Base-by-base conservation (phyloP, 2,888 invertebrate genomes). In the Cryptosula pallasiana region DNA sequence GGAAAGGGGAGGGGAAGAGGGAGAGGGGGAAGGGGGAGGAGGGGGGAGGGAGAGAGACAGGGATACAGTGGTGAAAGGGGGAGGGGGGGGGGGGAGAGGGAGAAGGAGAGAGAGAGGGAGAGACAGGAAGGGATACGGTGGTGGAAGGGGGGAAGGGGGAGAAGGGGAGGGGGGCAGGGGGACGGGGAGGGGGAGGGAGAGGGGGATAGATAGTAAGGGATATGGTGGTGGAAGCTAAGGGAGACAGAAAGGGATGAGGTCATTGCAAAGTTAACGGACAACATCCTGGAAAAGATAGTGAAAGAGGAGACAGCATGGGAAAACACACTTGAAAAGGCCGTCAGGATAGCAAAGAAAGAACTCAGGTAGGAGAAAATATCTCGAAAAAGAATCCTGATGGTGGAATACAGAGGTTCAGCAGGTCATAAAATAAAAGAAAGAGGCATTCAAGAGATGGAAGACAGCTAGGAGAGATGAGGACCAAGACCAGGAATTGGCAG, bases 371-470 rank as follows among this genome's bases (percentile, higher is more conserved):
- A 25, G 55, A 55, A 5, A 55, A 55, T 13, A 55, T 55, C 55
- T 55, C 5, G 55, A 55, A 55, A 55, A 55, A 55, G 55, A 55
- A 55, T 55, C 55, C 16, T 55, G 55, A 25, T 55, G 55, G 55
- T 55, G 55, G 23, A 55, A 55, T 23, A n/a, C 55, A 13, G 55
- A n/a, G n/a, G 55, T 55, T 25, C 55, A 55, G 55, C n/a, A 55
- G 5, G n/a, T n/a, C n/a, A n/a, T n/a, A n/a, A 55, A 45, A 13
- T 9, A 45, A 3, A 55, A 55, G 55, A 55, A n/a, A n/a, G 25
- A 55, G 16, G 55, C 55, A 55, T 55, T 55, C 25, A 55, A 55
- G 55, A 55, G 25, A 55, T 55, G 55, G 55, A 55, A 55, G n/a
- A n/a, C 55, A 55, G 25, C 55, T 23, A 55, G 55, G 25, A 55